Base-by-base conservation (phyloP, 1,140 invertebrate species). In the Bradysia coprophila region DNA sequence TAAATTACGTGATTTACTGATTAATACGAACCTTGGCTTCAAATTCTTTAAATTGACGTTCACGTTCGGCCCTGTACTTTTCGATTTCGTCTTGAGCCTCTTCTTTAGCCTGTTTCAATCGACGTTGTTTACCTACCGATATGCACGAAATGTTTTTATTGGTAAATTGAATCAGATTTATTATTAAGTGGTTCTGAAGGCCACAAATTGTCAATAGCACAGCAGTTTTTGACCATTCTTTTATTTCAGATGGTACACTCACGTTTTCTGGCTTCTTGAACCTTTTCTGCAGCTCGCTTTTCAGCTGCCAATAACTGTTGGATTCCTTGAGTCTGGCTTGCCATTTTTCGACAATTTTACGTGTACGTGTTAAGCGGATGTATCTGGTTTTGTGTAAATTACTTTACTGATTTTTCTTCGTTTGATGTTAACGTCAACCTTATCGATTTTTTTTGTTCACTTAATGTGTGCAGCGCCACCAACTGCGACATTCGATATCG, bases 321-420 rank as follows among this genome's bases (percentile, higher is more conserved):
- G 62, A 98, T 98, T 63, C 95, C 95, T 62, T 95, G 90, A 50
- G 92, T 96, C 72, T 98, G 94, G 66, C 92, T 97, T 56, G 95
- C 93, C 95, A 99, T 99, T 60, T 72, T 76, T 15, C 6, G 6
- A 5, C 6, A 16, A 36, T 36, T 16, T 36, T 36, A 28, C n/a
- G n/a, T n/a, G n/a, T n/a, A n/a, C n/a, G n/a, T n/a, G n/a, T n/a
- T n/a, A n/a, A n/a, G n/a, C n/a, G n/a, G n/a, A n/a, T n/a, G n/a
- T n/a, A n/a, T n/a, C n/a, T n/a, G n/a, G n/a, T n/a, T n/a, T n/a
- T n/a, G n/a, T n/a, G n/a, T n/a, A n/a, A n/a, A n/a, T n/a, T n/a
- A n/a, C n/a, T n/a, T n/a, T n/a, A n/a, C n/a, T n/a, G n/a, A n/a
- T n/a, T n/a, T n/a, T n/a, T n/a, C n/a, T n/a, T n/a, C n/a, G n/a